Evolutionary conservation across 2,888 invertebrate species (phyloP), one percentile per base, ranked within the genome.

Genomic region (Dolichopus griseipennis): DNA sequence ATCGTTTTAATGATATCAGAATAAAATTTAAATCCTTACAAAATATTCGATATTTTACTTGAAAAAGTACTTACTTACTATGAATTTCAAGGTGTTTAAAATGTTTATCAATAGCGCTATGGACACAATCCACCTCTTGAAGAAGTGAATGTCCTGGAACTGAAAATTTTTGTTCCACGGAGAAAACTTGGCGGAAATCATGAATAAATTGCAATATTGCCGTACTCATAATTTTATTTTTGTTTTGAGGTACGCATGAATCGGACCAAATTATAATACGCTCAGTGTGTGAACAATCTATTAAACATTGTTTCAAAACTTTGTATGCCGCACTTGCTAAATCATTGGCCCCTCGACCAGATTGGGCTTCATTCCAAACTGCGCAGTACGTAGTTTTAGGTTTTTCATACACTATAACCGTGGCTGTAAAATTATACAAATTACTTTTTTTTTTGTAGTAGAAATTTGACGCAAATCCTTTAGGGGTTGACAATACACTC

Each of bases 11-110:
- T n/a, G n/a, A n/a, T n/a, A n/a, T n/a, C n/a, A n/a, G n/a, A n/a
- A n/a, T n/a, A n/a, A n/a, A n/a, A n/a, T n/a, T n/a, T n/a, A n/a
- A n/a, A n/a, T n/a, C n/a, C n/a, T n/a, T n/a, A n/a, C n/a, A n/a
- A n/a, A n/a, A n/a, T n/a, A n/a, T 63, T 21, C 62, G 62, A 63
- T 22, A 22, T 63, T 63, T 63, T n/a, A 63, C 2, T 63, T 63
- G 22, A 3, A 63, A 63, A 63, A 63, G 21, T 22, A 21, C 22
- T 63, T 22, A 63, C 2, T 7, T 21, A 20, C 62, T 63, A 27
- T 63, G 62, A 22, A 63, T 20, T 63, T 63, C 62, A n/a, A n/a
- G n/a, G n/a, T n/a, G n/a, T n/a, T n/a, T n/a, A n/a, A n/a, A n/a
- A n/a, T n/a, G n/a, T n/a, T n/a, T n/a, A n/a, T n/a, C n/a, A n/a